phyloP scores from a whole-genome alignment of 1,140 invertebrate genomes.

The Propsilocerus akamusi region DNA sequence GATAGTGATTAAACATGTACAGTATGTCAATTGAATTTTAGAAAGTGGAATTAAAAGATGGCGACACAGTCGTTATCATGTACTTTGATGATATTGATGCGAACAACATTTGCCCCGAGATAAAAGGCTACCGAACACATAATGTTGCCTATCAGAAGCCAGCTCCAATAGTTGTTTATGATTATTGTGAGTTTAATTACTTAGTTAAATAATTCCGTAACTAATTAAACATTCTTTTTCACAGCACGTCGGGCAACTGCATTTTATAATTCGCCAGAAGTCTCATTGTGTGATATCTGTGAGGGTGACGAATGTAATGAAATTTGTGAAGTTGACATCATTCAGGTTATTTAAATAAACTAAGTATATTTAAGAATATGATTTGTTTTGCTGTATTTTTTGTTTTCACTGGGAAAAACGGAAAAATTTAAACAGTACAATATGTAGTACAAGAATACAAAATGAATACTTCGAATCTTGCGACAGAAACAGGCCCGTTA shows the following conservation, averaged over 20 bases:
- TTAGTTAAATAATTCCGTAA: slow-evolving; percentile 9
- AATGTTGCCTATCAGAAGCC: slow-evolving; percentile 73
- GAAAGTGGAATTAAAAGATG: slow-evolving; percentile 57
- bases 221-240: slow-evolving; percentile 7
- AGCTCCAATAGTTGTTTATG: slow-evolving; percentile 72
- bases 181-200: slow-evolving; percentile 81
- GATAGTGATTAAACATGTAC: background rate
- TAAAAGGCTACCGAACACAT: slow-evolving; percentile 66
- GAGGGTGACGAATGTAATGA: slow-evolving; percentile 44
- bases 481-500: too few species aligned
- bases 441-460: too few species aligned
- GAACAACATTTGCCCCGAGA: slow-evolving; percentile 52
- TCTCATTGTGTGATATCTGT: slow-evolving; percentile 58
- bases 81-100: slow-evolving; percentile 66
- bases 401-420: too few species aligned
- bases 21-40: slow-evolving; percentile 5
- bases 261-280: slow-evolving; percentile 48
- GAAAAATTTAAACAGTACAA: too few species aligned
- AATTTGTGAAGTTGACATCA: slow-evolving; percentile 16
- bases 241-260: slow-evolving; percentile 44
- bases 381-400: too few species aligned
- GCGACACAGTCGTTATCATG: slow-evolving; percentile 54
- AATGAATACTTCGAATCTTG: too few species aligned
- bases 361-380: too few species aligned
- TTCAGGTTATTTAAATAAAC: background rate